Evolutionary conservation across 2,797 vertebrate species (phyloP).

Genomic region (Xenops minutus): DNA sequence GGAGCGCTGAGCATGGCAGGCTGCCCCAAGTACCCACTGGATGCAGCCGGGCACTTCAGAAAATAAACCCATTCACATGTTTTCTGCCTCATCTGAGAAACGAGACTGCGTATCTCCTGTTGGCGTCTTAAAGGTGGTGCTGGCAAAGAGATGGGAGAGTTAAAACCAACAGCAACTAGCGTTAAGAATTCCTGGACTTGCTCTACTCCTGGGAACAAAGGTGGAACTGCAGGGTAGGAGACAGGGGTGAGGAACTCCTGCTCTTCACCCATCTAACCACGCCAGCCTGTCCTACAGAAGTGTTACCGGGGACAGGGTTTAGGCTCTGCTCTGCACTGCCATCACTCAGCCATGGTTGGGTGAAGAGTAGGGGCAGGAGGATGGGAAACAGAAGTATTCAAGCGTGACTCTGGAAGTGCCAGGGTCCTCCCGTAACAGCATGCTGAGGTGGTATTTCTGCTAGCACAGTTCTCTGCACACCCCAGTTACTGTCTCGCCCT

Average conservation of each 20-base stretch:
- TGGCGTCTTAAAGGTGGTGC: conserved; percentile 14
- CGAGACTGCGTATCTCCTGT: background rate
- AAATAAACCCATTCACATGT: conserved; percentile 33
- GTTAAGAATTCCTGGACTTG: conserved; percentile 16
- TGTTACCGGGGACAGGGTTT: fast-evolving
- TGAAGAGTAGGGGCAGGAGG: background rate
- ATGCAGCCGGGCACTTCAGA: background rate
- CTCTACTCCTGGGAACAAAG: background rate
- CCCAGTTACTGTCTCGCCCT: background rate
- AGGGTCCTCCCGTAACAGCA: background rate
- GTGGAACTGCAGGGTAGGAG: background rate
- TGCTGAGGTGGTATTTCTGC: background rate
- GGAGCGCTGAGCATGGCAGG: background rate
- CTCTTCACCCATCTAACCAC: background rate
- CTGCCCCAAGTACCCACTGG: background rate
- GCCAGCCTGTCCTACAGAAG: background rate
- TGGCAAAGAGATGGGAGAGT: conserved; percentile 9
- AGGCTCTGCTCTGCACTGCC: background rate
- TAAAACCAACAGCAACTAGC: background rate
- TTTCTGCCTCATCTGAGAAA: conserved; percentile 35
- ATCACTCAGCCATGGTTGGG: background rate
- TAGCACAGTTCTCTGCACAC: background rate
- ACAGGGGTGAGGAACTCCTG: background rate
- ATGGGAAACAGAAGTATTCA: background rate
- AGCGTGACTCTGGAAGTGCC: background rate